These are phyloP conservation scores for Accipiter fasciatus DNA, from an alignment of 2,797 vertebrate species.

Conservation along the genomic window DNA sequence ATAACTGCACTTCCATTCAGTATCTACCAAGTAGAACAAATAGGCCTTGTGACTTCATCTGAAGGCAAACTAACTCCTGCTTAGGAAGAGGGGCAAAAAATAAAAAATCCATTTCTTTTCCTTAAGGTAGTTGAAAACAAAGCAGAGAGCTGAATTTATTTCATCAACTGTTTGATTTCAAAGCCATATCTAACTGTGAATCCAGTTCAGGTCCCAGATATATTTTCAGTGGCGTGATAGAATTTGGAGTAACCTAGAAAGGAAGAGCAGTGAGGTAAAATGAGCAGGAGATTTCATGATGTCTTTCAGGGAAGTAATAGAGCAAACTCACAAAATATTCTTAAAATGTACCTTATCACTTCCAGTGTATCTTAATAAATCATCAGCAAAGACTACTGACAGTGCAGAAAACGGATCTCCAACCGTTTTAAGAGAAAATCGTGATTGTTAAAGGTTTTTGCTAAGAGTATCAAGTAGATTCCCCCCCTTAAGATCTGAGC, in stretches of 20 bases:
- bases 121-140: background rate
- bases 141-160: background rate
- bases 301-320: background rate
- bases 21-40: background rate
- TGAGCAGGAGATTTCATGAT: background rate
- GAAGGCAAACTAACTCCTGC: background rate
- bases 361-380: background rate
- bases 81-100: background rate
- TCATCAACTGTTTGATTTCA: background rate
- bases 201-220: background rate
- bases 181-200: background rate
- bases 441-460: background rate
- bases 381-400: background rate
- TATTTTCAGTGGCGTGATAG: background rate
- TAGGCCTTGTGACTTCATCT: background rate
- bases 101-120: background rate
- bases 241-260: background rate
- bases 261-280: background rate
- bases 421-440: background rate
- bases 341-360: background rate
- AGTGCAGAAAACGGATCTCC: background rate
- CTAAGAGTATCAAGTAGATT: background rate
- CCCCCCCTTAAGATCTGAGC: background rate
- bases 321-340: background rate
- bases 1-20: background rate